These are phyloP conservation scores for Bubalus kerabau DNA, from an alignment of 2,113 vertebrate species.

Conservation along the genomic window DNA sequence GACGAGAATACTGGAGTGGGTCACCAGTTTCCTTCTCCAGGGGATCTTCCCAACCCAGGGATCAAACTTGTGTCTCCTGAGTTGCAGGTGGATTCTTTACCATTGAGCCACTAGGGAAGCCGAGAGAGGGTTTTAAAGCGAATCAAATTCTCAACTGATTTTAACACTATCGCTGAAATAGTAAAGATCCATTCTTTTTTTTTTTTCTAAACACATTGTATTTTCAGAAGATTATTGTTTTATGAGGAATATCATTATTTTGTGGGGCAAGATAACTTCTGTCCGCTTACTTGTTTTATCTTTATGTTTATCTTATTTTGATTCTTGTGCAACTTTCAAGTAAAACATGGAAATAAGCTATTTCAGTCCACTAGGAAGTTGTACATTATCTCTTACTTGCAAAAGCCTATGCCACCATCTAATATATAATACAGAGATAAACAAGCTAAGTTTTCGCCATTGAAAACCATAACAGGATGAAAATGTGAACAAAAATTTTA, in stretches of 20 bases:
- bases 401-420: neutral
- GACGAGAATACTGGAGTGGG: neutral
- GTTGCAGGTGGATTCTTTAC: neutral
- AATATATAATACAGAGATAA: neutral
- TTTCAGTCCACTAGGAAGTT: neutral
- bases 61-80: neutral
- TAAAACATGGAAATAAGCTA: slow-evolving; percentile 11
- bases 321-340: neutral
- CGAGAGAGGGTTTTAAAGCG: neutral
- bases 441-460: neutral
- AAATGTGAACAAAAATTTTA: neutral
- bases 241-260: neutral
- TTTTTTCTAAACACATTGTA: neutral
- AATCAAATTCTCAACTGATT: neutral
- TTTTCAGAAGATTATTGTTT: neutral
- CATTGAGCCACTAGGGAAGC: neutral
- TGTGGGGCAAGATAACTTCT: neutral
- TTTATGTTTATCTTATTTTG: neutral
- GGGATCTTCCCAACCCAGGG: neutral
- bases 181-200: neutral
- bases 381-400: neutral
- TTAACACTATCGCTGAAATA: neutral
- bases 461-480: neutral
- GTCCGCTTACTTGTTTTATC: neutral
- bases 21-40: neutral